Evolutionary conservation across 2,113 vertebrate genomes (phyloP).

Genomic region (Myanophis thanlyinensis): DNA sequence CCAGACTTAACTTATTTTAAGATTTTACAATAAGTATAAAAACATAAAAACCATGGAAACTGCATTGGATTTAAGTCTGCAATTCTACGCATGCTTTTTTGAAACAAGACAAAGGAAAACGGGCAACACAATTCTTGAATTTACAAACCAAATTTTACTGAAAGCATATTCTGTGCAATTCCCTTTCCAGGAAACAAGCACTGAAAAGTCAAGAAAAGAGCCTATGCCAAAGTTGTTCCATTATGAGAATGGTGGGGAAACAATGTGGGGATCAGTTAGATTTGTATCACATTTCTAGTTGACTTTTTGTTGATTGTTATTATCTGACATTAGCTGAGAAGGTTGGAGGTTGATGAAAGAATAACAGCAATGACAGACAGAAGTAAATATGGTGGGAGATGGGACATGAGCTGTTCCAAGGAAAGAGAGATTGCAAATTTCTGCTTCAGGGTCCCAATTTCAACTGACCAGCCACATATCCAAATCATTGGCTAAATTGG

Average conservation of each 20-base stretch:
- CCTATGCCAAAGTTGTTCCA: background rate
- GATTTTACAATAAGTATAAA: too few relatives aligned
- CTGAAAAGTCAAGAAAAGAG: background rate
- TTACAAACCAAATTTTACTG: background rate
- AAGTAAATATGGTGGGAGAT: background rate
- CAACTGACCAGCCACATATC: background rate
- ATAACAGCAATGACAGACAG: background rate
- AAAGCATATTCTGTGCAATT: background rate
- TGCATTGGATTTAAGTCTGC: background rate
- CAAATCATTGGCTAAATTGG: background rate
- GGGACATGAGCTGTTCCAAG: background rate
- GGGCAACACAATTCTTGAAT: background rate
- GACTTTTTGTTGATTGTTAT: background rate
- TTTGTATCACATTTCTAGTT: background rate
- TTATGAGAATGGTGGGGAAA: background rate
- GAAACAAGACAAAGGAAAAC: background rate
- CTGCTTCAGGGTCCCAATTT: background rate
- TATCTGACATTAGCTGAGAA: background rate
- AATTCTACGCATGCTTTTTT: background rate
- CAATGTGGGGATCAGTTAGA: background rate
- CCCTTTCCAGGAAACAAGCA: background rate
- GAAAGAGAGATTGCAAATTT: background rate
- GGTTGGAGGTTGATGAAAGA: background rate
- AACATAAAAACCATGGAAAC: background rate
- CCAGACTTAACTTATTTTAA: background rate